phyloP scores from a whole-genome alignment of 2,888 invertebrate species.

The Phragmatobia fuliginosa region DNA sequence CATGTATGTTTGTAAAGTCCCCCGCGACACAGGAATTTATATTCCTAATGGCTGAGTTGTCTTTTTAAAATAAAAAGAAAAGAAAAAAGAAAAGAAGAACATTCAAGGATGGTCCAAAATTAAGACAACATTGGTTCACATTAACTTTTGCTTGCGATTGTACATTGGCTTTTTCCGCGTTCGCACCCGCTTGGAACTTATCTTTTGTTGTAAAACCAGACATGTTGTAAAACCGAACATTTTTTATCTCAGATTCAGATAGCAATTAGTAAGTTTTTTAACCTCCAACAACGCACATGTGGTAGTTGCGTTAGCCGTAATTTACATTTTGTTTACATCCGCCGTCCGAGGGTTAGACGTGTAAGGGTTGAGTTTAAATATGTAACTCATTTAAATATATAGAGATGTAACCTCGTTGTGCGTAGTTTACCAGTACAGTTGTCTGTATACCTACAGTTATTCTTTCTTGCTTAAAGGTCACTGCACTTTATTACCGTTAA shows the following conservation, averaged over 20 bases:
- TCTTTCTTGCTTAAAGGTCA: background rate
- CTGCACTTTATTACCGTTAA: background rate
- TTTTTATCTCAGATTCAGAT: slow-evolving; percentile 57
- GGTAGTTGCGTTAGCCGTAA: slow-evolving; percentile 61
- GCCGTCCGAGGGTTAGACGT: slow-evolving; percentile 69
- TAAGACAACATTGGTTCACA: background rate
- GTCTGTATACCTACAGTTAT: background rate
- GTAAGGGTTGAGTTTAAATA: slow-evolving; percentile 49
- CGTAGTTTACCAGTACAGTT: background rate
- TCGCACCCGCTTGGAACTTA: slow-evolving; percentile 55
- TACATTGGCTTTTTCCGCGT: slow-evolving; percentile 27
- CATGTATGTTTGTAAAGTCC: too few relatives aligned
- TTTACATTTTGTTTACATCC: slow-evolving; percentile 81
- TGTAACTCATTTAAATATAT: slow-evolving; percentile 7
- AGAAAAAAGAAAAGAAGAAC: too few relatives aligned
- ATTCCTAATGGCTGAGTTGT: too few relatives aligned
- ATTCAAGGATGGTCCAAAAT: background rate
- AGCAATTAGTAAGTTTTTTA: slow-evolving; percentile 66
- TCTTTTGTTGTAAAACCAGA: slow-evolving; percentile 63
- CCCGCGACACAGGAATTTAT: too few relatives aligned
- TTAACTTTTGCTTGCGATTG: slow-evolving; percentile 2
- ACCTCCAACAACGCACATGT: slow-evolving; percentile 72
- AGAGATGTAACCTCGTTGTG: background rate
- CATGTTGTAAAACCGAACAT: slow-evolving; percentile 65
- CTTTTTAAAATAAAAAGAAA: too few relatives aligned